Base-by-base conservation (phyloP, 2,113 vertebrate genomes). In the Plectropomus leopardus region DNA sequence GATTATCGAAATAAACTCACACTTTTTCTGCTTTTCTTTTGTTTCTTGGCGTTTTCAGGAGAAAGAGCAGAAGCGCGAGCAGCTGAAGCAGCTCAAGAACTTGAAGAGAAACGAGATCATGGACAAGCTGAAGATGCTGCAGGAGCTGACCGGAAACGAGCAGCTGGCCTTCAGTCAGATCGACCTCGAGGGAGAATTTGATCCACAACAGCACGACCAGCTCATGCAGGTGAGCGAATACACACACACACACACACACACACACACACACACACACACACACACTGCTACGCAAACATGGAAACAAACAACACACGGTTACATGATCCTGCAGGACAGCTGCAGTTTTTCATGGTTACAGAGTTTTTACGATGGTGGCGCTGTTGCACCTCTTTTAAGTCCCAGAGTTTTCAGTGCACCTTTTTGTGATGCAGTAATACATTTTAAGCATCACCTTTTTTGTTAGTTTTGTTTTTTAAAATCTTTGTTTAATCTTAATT, bases 41-140 rank as follows among this genome's bases (percentile, higher is more conserved):
- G 28, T 42, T 23, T 48, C 1, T 4, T n/a, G 10, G 4, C 23
- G 1, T 72, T 17, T 3, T 5, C 79, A 97, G 96, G 96, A 97
- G 72, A 97, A 96, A 64, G 95, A 94, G 4, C 96, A 94, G 84
- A 97, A 97, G 83, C 95, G 71, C 13, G 95, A 97, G 87, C 96
- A 98, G 81, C 91, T 98, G 84, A 97, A 97, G 88, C 96, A 97
- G 86, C 89, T 98, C 69, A 98, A 98, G 92, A 97, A 97, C 86
- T 86, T 98, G 82, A 98, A 98, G 92, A 89, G 96, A 17, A 94
- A 84, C 3, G 96, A 97, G 93, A 96, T 98, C 50, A 84, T 96
- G 89, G 94, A 96, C 48, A 96, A 96, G 78, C 92, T 98, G 80
- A 93, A 94, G 66, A 94, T 40, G 83, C 94, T 98, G 9, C 90